Conservation (phyloP, 2,797 vertebrate genomes). For the Lepidocolaptes lacrymiger region DNA sequence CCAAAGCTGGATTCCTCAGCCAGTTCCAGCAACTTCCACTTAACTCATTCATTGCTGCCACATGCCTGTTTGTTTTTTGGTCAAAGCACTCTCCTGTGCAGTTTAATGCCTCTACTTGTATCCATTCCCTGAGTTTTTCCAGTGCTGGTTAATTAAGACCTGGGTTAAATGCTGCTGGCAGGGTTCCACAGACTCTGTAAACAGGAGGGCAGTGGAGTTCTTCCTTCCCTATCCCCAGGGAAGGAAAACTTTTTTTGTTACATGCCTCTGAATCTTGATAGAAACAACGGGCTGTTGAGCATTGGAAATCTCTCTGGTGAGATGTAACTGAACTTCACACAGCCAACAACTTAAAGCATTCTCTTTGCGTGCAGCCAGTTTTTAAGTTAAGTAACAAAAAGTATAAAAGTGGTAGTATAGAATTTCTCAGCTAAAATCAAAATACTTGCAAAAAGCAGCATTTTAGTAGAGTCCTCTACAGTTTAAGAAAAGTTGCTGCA, state of each 20-base stretch:
- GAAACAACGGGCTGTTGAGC: not conserved
- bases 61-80: not conserved
- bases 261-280: not conserved
- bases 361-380: not conserved
- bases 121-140: not conserved
- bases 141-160: not conserved
- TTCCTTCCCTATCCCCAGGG: not conserved
- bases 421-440: not conserved
- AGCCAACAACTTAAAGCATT: not conserved
- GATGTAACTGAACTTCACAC: not conserved
- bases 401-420: not conserved
- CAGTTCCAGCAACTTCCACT: not conserved
- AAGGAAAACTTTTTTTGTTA: not conserved
- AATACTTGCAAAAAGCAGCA: not conserved
- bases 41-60: not conserved
- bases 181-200: not conserved
- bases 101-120: not conserved
- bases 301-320: not conserved
- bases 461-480: not conserved
- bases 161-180: not conserved
- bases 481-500: not conserved
- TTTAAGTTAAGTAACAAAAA: not conserved
- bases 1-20: not conserved
- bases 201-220: not conserved
- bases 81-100: not conserved